These are phyloP conservation scores for Zoanthus sociatus DNA, from an alignment of 92 coral and sea anemone genomes.

Conservation along the genomic window DNA sequence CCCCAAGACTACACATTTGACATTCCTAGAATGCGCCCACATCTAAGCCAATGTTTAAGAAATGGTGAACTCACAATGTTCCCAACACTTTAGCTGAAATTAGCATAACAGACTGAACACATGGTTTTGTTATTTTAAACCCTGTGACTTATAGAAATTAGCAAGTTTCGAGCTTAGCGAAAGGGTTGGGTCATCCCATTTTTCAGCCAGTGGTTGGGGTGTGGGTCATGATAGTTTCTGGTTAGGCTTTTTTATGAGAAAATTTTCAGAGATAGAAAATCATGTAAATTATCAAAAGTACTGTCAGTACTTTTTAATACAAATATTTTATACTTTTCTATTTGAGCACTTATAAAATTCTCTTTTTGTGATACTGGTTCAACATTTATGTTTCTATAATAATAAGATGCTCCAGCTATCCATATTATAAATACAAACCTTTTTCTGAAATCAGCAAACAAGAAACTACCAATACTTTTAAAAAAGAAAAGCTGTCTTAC, in stretches of 20 bases:
- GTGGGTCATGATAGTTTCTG: conserved; percentile 10
- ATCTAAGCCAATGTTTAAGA: conserved; percentile 22
- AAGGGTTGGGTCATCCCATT: no score
- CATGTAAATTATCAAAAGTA: neutral
- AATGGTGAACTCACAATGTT: conserved; percentile 1
- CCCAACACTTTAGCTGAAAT: conserved; percentile 18
- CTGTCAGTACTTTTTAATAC: neutral
- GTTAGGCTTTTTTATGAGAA: neutral
- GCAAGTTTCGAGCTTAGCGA: no score
- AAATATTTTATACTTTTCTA: neutral
- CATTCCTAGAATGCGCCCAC: conserved; percentile 32
- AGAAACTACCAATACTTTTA: neutral
- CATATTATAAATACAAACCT: conserved; percentile 1
- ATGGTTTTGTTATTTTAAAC: no score
- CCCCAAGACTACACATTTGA: conserved; percentile 16
- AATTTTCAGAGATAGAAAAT: conserved; percentile 2
- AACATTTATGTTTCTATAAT: neutral
- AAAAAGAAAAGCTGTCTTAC: no score
- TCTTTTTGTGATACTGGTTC: conserved; percentile 9
- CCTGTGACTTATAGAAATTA: no score
- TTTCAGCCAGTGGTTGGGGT: conserved; percentile 1
- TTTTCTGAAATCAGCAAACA: conserved; percentile 7
- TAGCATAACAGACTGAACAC: neutral
- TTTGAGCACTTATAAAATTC: conserved; percentile 3
- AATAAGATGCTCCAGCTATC: conserved; percentile 12